Percentiles rank a stretch among this genome's conserved stretches.
phyloP scores from a whole-genome alignment of 2,888 invertebrate species.

The Crossocerus cetratus region DNA sequence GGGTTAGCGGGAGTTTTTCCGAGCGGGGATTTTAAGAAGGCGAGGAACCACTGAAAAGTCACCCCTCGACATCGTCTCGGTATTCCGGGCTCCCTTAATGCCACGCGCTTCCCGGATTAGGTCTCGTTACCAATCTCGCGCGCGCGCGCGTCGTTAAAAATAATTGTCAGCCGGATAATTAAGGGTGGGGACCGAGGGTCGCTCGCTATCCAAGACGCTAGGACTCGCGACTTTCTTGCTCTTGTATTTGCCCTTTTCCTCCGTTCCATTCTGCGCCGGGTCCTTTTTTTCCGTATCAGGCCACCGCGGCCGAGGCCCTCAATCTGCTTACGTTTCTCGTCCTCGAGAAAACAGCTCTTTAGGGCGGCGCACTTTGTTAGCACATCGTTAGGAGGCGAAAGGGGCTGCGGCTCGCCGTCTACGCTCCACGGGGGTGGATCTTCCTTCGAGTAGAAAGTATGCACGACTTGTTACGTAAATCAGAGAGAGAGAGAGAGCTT shows the following conservation, averaged over 20 bases:
- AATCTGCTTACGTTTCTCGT: slow-evolving; percentile 72
- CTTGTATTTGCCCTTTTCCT: slow-evolving; percentile 41
- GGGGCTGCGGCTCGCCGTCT: too few species aligned
- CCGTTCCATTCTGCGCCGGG: slow-evolving; percentile 38
- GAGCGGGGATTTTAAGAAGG: slow-evolving; percentile 35
- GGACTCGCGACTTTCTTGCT: slow-evolving; percentile 53
- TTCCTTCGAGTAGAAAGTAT: slow-evolving; percentile 28
- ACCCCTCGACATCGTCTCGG: neutral
- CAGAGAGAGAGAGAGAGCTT: slow-evolving; percentile 58
- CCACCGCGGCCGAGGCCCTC: slow-evolving; percentile 47
- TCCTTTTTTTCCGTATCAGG: slow-evolving; percentile 17
- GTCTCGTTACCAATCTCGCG: slow-evolving; percentile 71
- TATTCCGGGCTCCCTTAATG: neutral
- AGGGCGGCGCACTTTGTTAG: slow-evolving; percentile 74
- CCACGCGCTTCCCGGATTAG: slow-evolving; percentile 60
- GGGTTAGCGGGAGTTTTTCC: too few species aligned
- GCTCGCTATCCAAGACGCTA: slow-evolving; percentile 8
- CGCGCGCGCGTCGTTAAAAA: slow-evolving; percentile 71
- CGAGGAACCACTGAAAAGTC: too few species aligned
- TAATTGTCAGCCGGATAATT: slow-evolving; percentile 76
- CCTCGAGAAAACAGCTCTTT: slow-evolving; percentile 61
- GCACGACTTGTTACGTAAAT: slow-evolving; percentile 72
- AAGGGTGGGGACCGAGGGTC: slow-evolving; percentile 54
- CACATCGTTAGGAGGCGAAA: slow-evolving; percentile 72
- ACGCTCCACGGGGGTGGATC: neutral